These are phyloP conservation scores for Drosophila emarginata DNA, from an alignment of 2,888 invertebrate species.

Conservation along the genomic window DNA sequence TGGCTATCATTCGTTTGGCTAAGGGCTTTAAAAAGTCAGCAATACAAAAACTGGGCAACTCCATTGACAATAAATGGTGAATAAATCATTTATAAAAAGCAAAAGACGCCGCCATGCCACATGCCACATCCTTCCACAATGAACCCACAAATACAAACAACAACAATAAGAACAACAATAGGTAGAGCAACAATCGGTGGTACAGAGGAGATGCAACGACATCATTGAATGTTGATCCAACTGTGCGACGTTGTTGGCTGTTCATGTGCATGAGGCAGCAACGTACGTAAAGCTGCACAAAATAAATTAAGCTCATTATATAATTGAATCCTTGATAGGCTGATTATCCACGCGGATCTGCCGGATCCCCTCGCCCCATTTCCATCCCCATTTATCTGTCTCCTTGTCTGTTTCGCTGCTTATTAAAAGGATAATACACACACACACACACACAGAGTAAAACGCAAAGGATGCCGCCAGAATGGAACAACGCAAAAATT, in stretches of 20 bases:
- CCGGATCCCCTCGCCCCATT: background rate
- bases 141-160: constrained; percentile 21
- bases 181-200: constrained; percentile 14
- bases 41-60: constrained; percentile 18
- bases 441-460: constrained; percentile 43
- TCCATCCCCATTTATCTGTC: constrained; percentile 2
- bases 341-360: constrained; percentile 74
- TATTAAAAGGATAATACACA: constrained; percentile 75
- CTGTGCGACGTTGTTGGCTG: constrained; percentile 22
- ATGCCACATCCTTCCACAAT: constrained; percentile 40
- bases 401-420: constrained; percentile 32
- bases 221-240: constrained; percentile 11
- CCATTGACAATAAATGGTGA: constrained; percentile 27
- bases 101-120: constrained; percentile 35
- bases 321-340: constrained; percentile 78
- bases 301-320: constrained; percentile 78
- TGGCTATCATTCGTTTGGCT: constrained; percentile 15
- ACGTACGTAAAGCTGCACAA: constrained; percentile 60
- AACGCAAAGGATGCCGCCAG: constrained; percentile 64
- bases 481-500: constrained; percentile 66
- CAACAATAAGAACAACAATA: constrained; percentile 12
- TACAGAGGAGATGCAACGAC: constrained; percentile 27
- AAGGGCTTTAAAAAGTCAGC: constrained; percentile 40
- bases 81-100: constrained; percentile 42
- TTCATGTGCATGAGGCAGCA: constrained; percentile 1